phyloP scores from a whole-genome alignment of 1,140 invertebrate species.

The Ridgeia piscesae region DNA sequence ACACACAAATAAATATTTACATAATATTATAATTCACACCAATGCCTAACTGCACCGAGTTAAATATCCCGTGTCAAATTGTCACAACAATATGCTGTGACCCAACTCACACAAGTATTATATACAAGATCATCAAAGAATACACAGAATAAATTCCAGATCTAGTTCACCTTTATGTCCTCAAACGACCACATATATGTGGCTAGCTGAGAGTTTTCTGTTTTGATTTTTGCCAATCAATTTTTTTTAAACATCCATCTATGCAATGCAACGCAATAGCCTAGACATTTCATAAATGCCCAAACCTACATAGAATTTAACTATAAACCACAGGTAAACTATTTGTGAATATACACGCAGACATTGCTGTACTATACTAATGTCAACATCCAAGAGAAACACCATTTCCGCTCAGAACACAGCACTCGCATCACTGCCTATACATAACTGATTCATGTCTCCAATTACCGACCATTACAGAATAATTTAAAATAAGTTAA shows the following conservation, averaged over 20 bases:
- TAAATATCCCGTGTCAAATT: background rate
- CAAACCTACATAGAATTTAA: background rate
- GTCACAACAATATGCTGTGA: background rate
- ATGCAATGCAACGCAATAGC: background rate
- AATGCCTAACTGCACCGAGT: background rate
- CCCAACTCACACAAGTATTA: background rate
- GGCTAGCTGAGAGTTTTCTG: background rate
- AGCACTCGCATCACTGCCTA: background rate
- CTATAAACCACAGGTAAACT: background rate
- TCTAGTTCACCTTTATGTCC: background rate
- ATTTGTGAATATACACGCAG: background rate
- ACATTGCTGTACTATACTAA: background rate
- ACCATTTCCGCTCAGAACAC: background rate
- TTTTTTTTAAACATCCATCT: background rate
- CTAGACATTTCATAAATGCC: background rate
- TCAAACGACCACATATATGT: background rate
- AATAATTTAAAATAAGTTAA: background rate
- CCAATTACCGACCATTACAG: background rate
- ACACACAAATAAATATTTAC: background rate
- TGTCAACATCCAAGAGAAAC: background rate
- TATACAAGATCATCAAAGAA: background rate
- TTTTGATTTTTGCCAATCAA: background rate
- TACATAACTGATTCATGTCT: background rate
- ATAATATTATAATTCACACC: background rate
- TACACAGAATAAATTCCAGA: background rate